Percentiles rank a stretch among this genome's conserved stretches.
phyloP scores from a whole-genome alignment of 1,140 invertebrate genomes.

The Meloidogyne chitwoodi region DNA sequence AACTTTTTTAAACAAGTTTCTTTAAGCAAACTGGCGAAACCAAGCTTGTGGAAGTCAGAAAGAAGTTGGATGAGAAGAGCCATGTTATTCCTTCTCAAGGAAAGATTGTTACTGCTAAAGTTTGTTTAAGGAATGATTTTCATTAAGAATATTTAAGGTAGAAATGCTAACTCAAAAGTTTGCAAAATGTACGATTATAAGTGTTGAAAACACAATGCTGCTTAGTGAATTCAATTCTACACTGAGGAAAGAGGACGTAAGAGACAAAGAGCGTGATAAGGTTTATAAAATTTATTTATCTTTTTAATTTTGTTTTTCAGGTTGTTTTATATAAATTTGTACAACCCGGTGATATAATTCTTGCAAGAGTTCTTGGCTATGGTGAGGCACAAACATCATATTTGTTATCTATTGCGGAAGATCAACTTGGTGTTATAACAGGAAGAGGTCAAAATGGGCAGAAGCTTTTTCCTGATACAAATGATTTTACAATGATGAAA shows the following conservation, averaged over 20 bases:
- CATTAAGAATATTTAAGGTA: conserved; percentile 7
- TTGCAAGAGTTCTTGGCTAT: conserved; percentile 45
- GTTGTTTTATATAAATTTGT: conserved; percentile 39
- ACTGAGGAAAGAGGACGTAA: conserved; percentile 45
- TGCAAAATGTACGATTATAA: conserved; percentile 49
- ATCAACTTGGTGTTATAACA: conserved; percentile 38
- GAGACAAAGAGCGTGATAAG: conserved; percentile 45
- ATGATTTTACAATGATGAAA: conserved; percentile 22
- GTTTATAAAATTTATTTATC: conserved; percentile 6
- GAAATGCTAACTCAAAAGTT: conserved; percentile 30
- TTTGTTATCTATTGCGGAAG: conserved; percentile 42
- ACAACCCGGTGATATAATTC: conserved; percentile 48
- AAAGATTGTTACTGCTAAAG: conserved; percentile 35
- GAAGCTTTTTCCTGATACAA: conserved; percentile 30
- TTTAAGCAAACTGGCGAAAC: conserved; percentile 27
- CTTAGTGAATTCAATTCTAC: conserved; percentile 43
- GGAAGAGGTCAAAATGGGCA: conserved; percentile 45
- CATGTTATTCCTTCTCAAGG: conserved; percentile 35
- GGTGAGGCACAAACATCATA: conserved; percentile 47
- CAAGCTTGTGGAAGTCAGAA: conserved; percentile 41
- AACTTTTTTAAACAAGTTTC: background rate
- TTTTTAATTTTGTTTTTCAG: conserved; percentile 14
- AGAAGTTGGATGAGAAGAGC: conserved; percentile 38
- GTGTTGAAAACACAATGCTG: conserved; percentile 42
- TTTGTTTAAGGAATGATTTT: background rate